phyloP scores from a whole-genome alignment of 1,140 invertebrate species.

The Nasonia vitripennis region DNA sequence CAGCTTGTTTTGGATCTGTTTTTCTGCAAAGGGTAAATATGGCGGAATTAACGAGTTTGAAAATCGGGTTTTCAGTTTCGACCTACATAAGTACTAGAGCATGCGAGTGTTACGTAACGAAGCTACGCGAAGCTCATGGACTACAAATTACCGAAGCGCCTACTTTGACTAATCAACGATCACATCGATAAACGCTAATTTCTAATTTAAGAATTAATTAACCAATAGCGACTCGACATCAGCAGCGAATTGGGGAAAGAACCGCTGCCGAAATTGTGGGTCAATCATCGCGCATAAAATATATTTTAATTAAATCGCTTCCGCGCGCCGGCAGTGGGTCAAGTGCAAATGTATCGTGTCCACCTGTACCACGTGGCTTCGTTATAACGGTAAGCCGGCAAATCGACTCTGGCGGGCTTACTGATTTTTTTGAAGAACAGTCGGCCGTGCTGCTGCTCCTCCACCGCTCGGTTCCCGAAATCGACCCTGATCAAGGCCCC shows the following conservation, averaged over 20 bases:
- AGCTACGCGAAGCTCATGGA: too few relatives aligned
- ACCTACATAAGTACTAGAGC: neutral
- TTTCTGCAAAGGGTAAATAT: constrained; percentile 76
- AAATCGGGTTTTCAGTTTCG: neutral
- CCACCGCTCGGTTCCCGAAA: constrained; percentile 67
- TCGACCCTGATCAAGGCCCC: constrained; percentile 84
- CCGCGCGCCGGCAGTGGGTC: constrained; percentile 41
- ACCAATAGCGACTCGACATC: too few relatives aligned
- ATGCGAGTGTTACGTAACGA: neutral
- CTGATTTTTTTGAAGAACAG: constrained; percentile 83
- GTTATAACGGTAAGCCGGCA: constrained; percentile 21
- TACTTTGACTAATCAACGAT: too few relatives aligned
- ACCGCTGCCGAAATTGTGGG: neutral
- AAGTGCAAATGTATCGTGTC: constrained; percentile 25
- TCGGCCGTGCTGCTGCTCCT: constrained; percentile 71
- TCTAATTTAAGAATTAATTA: neutral
- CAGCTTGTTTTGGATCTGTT: constrained; percentile 85
- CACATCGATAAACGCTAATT: constrained; percentile 35
- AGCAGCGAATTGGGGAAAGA: too few relatives aligned
- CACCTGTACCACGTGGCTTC: constrained; percentile 21
- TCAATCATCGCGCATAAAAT: neutral
- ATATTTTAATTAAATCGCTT: neutral
- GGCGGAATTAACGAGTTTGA: neutral
- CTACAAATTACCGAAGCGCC: too few relatives aligned
- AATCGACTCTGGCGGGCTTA: constrained; percentile 71